A percentile compares a stretch with the other conserved stretches of the same genome.
phyloP scores from a whole-genome alignment of 2,888 invertebrate genomes.

The Agrochola macilenta region DNA sequence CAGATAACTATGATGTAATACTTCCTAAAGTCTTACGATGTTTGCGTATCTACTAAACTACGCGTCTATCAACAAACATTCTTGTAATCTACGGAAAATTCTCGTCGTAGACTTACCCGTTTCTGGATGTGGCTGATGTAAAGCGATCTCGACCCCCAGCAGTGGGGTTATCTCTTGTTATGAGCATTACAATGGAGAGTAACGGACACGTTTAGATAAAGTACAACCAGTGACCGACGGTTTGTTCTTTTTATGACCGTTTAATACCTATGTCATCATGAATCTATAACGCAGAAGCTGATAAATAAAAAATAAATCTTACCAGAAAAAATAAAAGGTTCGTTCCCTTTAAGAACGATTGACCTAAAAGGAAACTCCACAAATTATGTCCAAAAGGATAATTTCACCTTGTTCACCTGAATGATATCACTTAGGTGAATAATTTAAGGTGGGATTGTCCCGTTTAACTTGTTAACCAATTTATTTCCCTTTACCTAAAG shows the following conservation, averaged over 20 bases:
- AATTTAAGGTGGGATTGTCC: background rate
- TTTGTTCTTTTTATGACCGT: conserved; percentile 43
- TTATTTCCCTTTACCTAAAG: background rate
- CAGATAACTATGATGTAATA: conserved; percentile 49
- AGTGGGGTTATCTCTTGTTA: conserved; percentile 81
- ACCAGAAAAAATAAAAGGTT: background rate
- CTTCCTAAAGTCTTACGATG: conserved; percentile 40
- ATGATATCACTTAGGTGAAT: background rate
- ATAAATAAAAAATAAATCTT: conserved; percentile 22
- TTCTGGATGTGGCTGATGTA: conserved; percentile 80
- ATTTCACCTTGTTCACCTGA: background rate
- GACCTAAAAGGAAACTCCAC: background rate
- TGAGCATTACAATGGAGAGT: conserved; percentile 73
- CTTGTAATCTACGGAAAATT: conserved; percentile 57
- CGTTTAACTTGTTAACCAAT: background rate
- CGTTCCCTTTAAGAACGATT: background rate
- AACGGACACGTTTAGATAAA: conserved; percentile 72
- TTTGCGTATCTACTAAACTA: conserved; percentile 16
- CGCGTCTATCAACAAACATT: conserved; percentile 39
- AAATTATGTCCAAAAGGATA: background rate
- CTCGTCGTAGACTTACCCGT: conserved; percentile 59
- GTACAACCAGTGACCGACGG: conserved; percentile 38
- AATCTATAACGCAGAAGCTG: conserved; percentile 33
- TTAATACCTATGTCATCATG: conserved; percentile 28
- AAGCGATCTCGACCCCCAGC: conserved; percentile 80